A percentile compares a stretch with the other conserved stretches of the same genome.
Evolutionary conservation across 2,113 vertebrate species (phyloP).

Genomic region (Syngnathoides biaculeatus): DNA sequence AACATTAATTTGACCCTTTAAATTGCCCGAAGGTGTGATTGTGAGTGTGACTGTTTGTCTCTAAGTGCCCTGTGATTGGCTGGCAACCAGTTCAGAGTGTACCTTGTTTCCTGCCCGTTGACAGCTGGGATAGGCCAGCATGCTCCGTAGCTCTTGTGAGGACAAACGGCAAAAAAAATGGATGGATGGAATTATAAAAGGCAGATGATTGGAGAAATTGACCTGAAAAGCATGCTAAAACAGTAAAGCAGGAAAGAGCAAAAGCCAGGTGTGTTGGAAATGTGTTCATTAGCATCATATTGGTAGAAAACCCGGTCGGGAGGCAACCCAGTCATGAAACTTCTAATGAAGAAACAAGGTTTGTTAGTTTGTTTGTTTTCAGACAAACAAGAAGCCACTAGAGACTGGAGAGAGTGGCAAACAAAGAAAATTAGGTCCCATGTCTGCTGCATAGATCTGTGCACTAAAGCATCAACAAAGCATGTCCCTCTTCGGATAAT

Average conservation of each 20-base stretch:
- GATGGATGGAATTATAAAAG: background rate
- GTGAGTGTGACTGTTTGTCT: too few relatives aligned
- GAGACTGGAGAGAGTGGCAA: conserved; percentile 44
- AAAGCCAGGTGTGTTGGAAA: conserved; percentile 31
- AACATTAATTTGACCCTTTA: too few relatives aligned
- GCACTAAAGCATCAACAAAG: conserved; percentile 27
- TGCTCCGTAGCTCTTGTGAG: too few relatives aligned
- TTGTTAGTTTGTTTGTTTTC: conserved; percentile 20
- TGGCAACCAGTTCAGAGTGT: too few relatives aligned
- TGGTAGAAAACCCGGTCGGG: conserved; percentile 30
- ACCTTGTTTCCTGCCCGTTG: too few relatives aligned
- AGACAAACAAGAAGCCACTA: conserved; percentile 49
- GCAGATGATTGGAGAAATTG: background rate
- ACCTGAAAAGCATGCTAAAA: too few relatives aligned
- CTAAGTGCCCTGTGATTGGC: too few relatives aligned
- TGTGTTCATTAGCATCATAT: conserved; percentile 37
- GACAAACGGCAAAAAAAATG: too few relatives aligned
- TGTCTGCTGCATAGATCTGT: conserved; percentile 22
- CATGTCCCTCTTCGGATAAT: conserved; percentile 11
- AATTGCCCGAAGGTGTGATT: too few relatives aligned
- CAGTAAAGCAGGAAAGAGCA: conserved; percentile 11
- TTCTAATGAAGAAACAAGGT: conserved; percentile 48
- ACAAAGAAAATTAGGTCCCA: conserved; percentile 54
- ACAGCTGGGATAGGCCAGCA: too few relatives aligned
- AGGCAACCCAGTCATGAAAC: conserved; percentile 37